phyloP scores from a whole-genome alignment of 2,797 vertebrate species.

The Alca torda region DNA sequence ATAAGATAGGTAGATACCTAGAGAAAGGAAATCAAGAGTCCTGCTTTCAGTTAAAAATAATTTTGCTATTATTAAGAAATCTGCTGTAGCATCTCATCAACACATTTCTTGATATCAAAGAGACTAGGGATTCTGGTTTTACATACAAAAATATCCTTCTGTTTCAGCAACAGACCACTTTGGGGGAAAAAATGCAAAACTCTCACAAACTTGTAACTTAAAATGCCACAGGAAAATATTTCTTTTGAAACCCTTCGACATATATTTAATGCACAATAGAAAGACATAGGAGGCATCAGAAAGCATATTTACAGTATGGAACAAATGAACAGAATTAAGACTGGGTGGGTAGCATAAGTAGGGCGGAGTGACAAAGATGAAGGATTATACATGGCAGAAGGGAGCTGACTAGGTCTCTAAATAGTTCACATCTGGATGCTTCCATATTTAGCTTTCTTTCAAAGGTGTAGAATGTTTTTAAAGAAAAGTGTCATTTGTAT shows the following conservation, averaged over 20 bases:
- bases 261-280: neutral
- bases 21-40: neutral
- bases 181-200: neutral
- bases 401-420: neutral
- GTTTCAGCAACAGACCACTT: neutral
- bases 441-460: neutral
- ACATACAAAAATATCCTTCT: neutral
- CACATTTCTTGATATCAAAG: neutral
- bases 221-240: neutral
- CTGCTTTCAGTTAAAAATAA: neutral
- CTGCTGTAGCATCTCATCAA: neutral
- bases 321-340: slow-evolving; percentile 5
- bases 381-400: neutral
- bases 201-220: neutral
- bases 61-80: neutral
- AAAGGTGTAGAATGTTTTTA: neutral
- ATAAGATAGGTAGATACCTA: neutral
- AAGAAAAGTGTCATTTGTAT: neutral
- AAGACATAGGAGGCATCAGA: neutral
- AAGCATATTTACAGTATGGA: neutral
- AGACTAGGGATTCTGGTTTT: neutral
- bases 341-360: neutral
- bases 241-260: neutral
- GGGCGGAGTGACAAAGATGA: neutral
- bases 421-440: neutral